Base-by-base conservation (phyloP, 2,113 vertebrate species). In the Marmota monax region DNA sequence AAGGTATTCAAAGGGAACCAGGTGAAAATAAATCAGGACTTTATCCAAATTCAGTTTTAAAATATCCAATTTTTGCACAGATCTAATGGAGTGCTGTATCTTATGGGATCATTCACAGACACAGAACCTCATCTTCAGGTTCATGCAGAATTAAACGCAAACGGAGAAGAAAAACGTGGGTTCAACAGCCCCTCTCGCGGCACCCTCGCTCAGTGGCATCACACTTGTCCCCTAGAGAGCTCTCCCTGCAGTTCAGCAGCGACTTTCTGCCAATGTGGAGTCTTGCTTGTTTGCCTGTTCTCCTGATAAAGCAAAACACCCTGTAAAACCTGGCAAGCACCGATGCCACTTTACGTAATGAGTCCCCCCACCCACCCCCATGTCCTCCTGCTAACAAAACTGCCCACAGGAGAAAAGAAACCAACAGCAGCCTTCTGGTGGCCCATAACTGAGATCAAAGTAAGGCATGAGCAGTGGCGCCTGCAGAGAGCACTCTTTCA, bases 111-210 rank as follows among this genome's bases (percentile, higher is more conserved):
- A n/a, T 69, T 88, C 27, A 73, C 17, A 78, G 84, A 29, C 56
- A 90, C 88, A 89, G 72, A 97, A 92, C 22, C 22, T n/a, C 67
- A 65, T 69, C 93, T 97, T 37, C 2, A 90, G 96, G 88, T 86
- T 92, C 34, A 76, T 45, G 78, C 25, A 74, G 32, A 86, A 90
- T 79, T 77, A 98, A 94, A 83, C 84, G 63, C 65, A 96, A 91
- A 88, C 13, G 70, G 90, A 90, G 96, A 95, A 65, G 93, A 34
- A 97, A 45, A 97, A 96, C 74, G 39, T 73, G 94, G 87, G 27
- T 88, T 77, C 76, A 80, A 32, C 61, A 80, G 53, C 61, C 77
- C 76, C 67, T 95, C 88, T 73, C 63, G 56, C 42, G 27, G 61
- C 45, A 51, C 45, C 73, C 29, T 70, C 88, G 95, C 79, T 92